These are phyloP conservation scores for Scalopus aquaticus DNA, from an alignment of 2,113 vertebrate species.

Conservation along the genomic window DNA sequence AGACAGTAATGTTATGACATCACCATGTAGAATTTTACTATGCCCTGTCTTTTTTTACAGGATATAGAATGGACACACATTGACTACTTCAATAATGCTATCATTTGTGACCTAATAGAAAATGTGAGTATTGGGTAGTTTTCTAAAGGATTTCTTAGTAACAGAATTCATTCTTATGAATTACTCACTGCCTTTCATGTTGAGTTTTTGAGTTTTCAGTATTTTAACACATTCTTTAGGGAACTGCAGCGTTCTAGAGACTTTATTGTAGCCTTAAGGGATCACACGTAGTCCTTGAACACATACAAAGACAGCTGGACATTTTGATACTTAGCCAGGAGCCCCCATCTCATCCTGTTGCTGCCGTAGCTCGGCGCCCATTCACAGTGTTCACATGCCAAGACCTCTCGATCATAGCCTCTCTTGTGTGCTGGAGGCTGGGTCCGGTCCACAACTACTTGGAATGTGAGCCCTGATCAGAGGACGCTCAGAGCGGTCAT, in stretches of 20 bases:
- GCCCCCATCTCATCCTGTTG: accelerated
- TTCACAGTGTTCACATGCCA: neutral
- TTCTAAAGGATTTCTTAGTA: neutral
- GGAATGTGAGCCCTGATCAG: neutral
- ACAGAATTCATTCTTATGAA: neutral
- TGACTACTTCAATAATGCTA: constrained; percentile 98
- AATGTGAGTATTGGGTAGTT: constrained; percentile 91
- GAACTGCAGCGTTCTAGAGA: neutral
- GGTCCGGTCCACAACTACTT: neutral
- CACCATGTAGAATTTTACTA: neutral
- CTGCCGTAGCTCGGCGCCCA: neutral
- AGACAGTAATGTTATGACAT: neutral
- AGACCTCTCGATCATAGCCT: neutral
- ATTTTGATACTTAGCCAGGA: neutral
- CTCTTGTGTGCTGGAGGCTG: neutral
- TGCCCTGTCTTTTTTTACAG: constrained; percentile 83
- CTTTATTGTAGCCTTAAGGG: neutral
- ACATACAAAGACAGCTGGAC: neutral
- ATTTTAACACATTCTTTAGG: neutral
- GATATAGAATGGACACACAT: constrained; percentile 99
- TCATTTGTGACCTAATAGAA: constrained; percentile 99
- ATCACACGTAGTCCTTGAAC: neutral
- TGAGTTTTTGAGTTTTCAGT: neutral
- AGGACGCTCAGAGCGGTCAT: neutral
- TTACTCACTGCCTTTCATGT: accelerated